Percentiles rank a stretch among this genome's conserved stretches.
Conservation (phyloP, 2,797 vertebrate species). For the Peromyscus attwateri region DNA sequence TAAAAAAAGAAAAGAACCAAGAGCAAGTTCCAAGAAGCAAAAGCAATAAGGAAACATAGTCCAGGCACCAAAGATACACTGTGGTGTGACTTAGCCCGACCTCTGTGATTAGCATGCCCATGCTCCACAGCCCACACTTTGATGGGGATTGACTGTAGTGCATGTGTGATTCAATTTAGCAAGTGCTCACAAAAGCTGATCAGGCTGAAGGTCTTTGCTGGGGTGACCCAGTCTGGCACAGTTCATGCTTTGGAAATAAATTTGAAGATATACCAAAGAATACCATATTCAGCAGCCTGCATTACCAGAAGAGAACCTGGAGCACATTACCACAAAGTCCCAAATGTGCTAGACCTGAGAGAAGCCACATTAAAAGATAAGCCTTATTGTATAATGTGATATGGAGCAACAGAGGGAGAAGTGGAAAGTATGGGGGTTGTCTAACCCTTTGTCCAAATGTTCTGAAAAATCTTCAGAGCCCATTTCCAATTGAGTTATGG, state of each 20-base stretch:
- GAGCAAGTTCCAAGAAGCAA: slow-evolving; percentile 1
- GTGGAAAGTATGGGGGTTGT: no score
- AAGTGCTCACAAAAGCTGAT: background rate
- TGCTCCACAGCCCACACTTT: background rate
- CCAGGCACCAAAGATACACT: background rate
- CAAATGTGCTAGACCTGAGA: background rate
- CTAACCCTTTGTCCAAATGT: background rate
- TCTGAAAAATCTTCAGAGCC: background rate
- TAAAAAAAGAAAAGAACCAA: background rate
- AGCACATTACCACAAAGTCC: background rate
- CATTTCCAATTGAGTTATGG: background rate
- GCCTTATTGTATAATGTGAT: background rate
- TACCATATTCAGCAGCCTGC: background rate
- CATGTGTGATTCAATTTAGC: background rate
- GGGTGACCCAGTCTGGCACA: background rate
- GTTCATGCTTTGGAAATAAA: slow-evolving; percentile 9
- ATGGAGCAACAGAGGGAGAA: background rate
- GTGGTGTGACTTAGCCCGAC: background rate
- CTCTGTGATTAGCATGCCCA: background rate
- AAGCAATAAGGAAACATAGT: background rate
- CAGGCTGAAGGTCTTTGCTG: background rate
- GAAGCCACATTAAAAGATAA: background rate
- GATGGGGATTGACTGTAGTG: background rate
- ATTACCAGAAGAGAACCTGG: background rate
- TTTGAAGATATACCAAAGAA: background rate